Base-by-base conservation (phyloP, 2,113 vertebrate species). In the Epinephelus fuscoguttatus region DNA sequence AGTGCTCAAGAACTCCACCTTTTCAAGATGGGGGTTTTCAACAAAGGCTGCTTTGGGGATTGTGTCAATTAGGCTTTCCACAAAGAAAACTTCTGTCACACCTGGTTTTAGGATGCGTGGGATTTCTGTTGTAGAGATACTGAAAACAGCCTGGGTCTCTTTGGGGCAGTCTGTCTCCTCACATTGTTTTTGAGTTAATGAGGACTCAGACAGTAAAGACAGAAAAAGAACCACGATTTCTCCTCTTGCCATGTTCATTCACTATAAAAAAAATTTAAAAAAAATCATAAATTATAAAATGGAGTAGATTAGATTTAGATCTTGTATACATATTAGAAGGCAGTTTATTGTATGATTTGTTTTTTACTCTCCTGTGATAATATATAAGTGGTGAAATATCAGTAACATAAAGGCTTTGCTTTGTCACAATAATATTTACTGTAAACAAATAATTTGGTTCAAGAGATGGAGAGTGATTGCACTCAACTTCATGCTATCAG, bases 21-120 rank as follows among this genome's bases (percentile, higher is more conserved):
- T 95, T 53, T 78, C 52, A 37, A 97, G 84, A 6, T 92, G 84
- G n/a, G 94, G 80, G 87, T 90, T 96, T 81, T 90, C 81, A 21
- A 57, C 77, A 86, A 97, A 96, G 17, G 94, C 95, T 70, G 82
- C 92, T 85, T 85, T 86, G 3, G 86, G 94, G 66, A 97, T 90
- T 45, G 81, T 82, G 55, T 74, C 68, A 71, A 97, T 92, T 19
- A 73, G 66, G 62, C 96, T 96, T 0, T 78, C 5, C 40, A 96
- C 13, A 74, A 97, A 96, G 45, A 87, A 94, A 42, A 97, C 90
- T 30, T 96, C 94, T 8, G 81, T 94, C 55, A 94, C 81, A n/a
- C 69, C 91, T 47, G 87, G 12, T 57, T 71, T 89, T 19, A 94
- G 23, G 9, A 2, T 19, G 18, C 79, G 85, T 21, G 95, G 96